These are phyloP conservation scores for Alfaro cultratus DNA, from an alignment of 2,797 vertebrate species.

Conservation along the genomic window DNA sequence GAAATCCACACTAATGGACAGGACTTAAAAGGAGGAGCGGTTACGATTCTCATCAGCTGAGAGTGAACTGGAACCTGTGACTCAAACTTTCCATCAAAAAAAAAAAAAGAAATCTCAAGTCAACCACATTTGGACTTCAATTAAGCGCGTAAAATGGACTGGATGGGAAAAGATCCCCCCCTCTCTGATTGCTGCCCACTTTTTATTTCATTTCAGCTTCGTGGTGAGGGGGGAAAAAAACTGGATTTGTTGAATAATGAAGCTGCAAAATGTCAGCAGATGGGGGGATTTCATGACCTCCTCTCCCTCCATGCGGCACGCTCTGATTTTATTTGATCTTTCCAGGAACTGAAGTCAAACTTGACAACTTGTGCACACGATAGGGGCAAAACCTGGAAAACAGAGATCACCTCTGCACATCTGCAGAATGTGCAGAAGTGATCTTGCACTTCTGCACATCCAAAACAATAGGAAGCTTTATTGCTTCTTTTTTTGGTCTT, in stretches of 20 bases:
- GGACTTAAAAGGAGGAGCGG: neutral
- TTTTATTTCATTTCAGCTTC: constrained; percentile 43
- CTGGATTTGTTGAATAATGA: constrained; percentile 47
- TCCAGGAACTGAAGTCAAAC: constrained; percentile 38
- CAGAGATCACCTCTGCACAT: neutral
- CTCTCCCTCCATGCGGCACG: neutral
- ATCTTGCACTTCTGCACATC: neutral
- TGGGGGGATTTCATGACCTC: neutral
- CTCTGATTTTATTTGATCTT: constrained; percentile 9
- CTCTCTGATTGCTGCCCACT: constrained; percentile 19
- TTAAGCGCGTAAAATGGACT: constrained; percentile 44
- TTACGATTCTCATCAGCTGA: constrained; percentile 31
- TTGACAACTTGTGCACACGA: constrained; percentile 9
- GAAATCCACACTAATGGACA: constrained; percentile 6
- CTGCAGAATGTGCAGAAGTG: neutral
- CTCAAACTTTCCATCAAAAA: constrained; percentile 22
- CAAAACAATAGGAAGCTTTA: neutral
- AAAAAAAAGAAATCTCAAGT: constrained; percentile 17
- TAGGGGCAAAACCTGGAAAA: no score
- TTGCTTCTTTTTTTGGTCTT: no score
- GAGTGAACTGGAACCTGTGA: constrained; percentile 17
- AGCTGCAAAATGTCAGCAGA: constrained; percentile 36
- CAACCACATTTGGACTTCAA: constrained; percentile 43
- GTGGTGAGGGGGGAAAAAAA: constrained; percentile 43
- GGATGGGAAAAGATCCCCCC: constrained; percentile 16